A percentile compares a stretch with the other conserved stretches of the same genome.
Conservation (phyloP, 2,113 vertebrate genomes). For the Phylloscopus trochiloides region DNA sequence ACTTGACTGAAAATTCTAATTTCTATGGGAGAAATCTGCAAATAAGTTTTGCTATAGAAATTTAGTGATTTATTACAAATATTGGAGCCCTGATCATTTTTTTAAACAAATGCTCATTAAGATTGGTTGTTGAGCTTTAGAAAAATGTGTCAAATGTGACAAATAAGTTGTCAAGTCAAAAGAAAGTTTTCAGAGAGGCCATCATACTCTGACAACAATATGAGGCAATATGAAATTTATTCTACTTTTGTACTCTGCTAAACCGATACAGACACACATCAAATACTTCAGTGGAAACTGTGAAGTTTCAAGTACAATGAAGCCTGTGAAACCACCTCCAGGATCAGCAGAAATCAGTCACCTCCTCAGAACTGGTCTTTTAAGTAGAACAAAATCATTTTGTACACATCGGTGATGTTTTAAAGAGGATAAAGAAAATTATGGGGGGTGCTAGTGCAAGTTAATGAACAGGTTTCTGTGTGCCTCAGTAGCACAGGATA, state of each 20-base stretch:
- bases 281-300: conserved; percentile 53
- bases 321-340: conserved; percentile 68
- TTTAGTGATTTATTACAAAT: not conserved
- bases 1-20: not conserved
- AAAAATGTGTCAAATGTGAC: not conserved
- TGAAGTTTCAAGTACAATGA: conserved; percentile 70
- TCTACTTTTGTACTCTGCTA: conserved; percentile 43
- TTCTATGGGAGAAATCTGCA: not conserved
- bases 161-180: not conserved
- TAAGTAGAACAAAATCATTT: conserved; percentile 53
- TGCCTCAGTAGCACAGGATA: not conserved
- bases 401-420: not conserved
- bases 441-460: not conserved
- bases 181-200: not conserved
- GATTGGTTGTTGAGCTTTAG: not conserved
- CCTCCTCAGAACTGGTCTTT: conserved; percentile 27
- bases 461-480: not conserved
- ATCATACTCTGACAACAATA: conserved; percentile 3
- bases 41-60: not conserved
- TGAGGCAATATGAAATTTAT: conserved; percentile 41
- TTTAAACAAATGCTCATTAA: not conserved
- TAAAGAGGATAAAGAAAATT: conserved; percentile 11
- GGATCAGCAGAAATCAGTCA: conserved; percentile 64
- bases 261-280: not conserved
- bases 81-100: not conserved